Conservation (phyloP, 2,888 invertebrate species). For the Podabrus alpinus region DNA sequence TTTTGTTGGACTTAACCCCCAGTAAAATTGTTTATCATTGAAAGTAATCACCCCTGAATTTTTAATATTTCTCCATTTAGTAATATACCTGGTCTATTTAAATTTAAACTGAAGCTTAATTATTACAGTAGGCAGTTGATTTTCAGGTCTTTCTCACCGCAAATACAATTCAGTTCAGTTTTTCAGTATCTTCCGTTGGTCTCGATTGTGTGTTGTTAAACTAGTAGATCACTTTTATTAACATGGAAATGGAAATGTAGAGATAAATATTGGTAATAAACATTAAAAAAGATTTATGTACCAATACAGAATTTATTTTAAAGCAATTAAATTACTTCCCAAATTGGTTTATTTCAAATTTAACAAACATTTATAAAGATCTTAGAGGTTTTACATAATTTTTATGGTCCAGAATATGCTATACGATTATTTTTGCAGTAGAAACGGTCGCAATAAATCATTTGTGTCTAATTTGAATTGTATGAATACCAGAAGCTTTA, state of each 20-base stretch:
- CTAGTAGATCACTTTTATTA: not conserved
- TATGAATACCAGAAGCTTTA: conserved; percentile 11
- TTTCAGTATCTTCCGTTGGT: not conserved
- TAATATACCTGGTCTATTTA: no score
- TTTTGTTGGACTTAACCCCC: no score
- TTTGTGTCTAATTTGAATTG: conserved; percentile 20
- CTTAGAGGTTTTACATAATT: not conserved
- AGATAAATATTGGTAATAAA: not conserved
- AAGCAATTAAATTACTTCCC: not conserved
- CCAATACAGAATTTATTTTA: not conserved
- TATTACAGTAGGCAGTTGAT: not conserved
- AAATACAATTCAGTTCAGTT: no score
- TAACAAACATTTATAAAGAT: not conserved
- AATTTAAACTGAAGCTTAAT: not conserved
- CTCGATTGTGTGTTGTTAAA: not conserved
- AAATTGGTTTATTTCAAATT: not conserved
- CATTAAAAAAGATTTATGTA: no score
- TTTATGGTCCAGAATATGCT: not conserved
- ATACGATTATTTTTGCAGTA: conserved; percentile 16
- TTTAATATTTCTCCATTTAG: no score
- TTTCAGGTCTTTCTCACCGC: not conserved
- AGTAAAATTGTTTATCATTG: no score
- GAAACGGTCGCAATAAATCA: conserved; percentile 20
- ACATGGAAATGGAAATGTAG: not conserved
- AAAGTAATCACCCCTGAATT: no score